Conservation (phyloP, 1,140 invertebrate species). For the Tetraneura akinire region DNA sequence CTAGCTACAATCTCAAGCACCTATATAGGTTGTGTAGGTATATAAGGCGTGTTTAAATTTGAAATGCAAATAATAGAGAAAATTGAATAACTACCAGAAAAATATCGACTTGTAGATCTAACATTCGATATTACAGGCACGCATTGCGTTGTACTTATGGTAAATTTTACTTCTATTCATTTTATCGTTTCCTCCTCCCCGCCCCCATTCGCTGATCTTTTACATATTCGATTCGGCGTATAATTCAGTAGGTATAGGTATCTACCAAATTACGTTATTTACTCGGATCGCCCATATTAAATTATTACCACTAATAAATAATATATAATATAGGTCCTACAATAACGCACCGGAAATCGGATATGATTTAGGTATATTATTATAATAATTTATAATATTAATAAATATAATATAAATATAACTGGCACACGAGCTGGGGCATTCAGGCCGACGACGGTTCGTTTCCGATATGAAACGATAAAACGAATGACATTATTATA, state of each 20-base stretch:
- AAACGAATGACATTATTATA: no score
- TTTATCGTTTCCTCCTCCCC: not conserved
- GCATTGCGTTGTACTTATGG: not conserved
- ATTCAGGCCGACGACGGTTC: no score
- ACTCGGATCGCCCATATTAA: not conserved
- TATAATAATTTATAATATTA: no score
- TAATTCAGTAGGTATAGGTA: no score
- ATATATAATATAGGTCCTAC: no score
- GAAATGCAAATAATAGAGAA: conserved; percentile 8
- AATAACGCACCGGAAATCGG: no score
- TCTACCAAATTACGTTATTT: not conserved
- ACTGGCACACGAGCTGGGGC: no score
- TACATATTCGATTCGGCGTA: not conserved
- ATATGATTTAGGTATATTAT: no score
- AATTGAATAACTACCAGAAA: not conserved
- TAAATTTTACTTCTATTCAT: not conserved
- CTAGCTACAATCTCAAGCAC: not conserved
- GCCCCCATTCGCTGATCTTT: not conserved
- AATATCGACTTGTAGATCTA: not conserved
- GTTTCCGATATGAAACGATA: no score
- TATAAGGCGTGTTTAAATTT: not conserved
- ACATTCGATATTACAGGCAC: not conserved
- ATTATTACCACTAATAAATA: not conserved
- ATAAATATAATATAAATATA: no score
- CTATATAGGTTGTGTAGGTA: not conserved